Percentiles rank a stretch among this genome's conserved stretches.
phyloP scores from a whole-genome alignment of 2,113 vertebrate genomes.

The Gorsachius goisagi region DNA sequence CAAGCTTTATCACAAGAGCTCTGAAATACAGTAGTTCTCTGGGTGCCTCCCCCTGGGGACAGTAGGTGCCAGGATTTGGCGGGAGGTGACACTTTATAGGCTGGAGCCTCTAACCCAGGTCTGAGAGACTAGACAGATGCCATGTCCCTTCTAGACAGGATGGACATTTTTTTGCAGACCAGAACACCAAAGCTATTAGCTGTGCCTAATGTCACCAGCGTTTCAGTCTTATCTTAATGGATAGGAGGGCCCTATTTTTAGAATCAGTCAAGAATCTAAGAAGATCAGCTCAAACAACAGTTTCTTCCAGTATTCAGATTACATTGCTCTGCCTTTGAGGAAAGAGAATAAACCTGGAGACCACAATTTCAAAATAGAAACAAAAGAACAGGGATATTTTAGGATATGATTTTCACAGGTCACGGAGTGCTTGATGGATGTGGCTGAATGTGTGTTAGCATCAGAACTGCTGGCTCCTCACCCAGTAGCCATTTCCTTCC shows the following conservation, averaged over 20 bases:
- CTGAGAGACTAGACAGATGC: background rate
- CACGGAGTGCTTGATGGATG: background rate
- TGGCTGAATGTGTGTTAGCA: background rate
- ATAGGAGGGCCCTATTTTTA: constrained; percentile 20
- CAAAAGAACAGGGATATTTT: background rate
- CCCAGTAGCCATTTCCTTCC: background rate
- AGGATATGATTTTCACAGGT: background rate
- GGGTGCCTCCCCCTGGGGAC: background rate
- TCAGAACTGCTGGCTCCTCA: background rate
- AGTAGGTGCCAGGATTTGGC: background rate
- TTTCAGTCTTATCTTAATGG: constrained; percentile 52
- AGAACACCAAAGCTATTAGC: background rate
- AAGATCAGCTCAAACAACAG: background rate
- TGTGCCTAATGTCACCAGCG: background rate
- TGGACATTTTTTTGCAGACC: background rate
- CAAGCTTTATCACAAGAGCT: background rate
- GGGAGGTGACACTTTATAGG: background rate
- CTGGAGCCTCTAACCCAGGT: background rate
- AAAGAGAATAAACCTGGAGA: background rate
- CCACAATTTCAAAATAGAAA: background rate
- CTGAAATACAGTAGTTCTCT: background rate
- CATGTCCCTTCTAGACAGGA: background rate
- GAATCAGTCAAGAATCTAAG: background rate
- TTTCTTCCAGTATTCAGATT: background rate
- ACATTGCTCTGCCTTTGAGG: background rate